phyloP scores from a whole-genome alignment of 2,113 vertebrate genomes.

The Pteropus alecto region DNA sequence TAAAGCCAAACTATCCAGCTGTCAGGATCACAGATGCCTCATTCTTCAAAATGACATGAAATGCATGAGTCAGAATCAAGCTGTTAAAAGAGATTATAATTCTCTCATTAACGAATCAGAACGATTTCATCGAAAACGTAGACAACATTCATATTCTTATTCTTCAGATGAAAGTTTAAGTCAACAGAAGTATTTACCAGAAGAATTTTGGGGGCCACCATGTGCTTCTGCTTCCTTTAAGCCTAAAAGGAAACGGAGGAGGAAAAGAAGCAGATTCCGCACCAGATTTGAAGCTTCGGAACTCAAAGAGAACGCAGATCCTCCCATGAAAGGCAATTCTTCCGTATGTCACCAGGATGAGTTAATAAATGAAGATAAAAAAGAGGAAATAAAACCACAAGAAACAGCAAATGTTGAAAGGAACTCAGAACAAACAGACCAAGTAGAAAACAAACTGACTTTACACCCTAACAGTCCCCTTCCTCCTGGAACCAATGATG shows the following conservation, averaged over 20 bases:
- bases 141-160: conserved; percentile 69
- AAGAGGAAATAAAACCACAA: conserved; percentile 41
- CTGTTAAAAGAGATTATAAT: conserved; percentile 81
- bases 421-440: conserved; percentile 23
- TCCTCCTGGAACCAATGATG: background rate
- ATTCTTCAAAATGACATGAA: conserved; percentile 62
- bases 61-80: conserved; percentile 62
- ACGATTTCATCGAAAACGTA: conserved; percentile 76
- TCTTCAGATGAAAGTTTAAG: conserved; percentile 79
- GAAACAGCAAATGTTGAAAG: background rate
- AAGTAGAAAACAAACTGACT: conserved; percentile 44
- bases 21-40: conserved; percentile 65
- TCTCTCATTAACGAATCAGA: conserved; percentile 77
- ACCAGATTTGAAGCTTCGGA: background rate
- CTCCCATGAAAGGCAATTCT: conserved; percentile 36
- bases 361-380: conserved; percentile 14
- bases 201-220: conserved; percentile 46
- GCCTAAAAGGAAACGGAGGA: conserved; percentile 78
- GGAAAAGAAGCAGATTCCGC: conserved; percentile 66
- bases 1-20: conserved; percentile 55
- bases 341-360: background rate
- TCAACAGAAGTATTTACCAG: conserved; percentile 36
- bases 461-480: background rate
- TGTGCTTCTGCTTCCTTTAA: conserved; percentile 46
- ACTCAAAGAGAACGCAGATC: conserved; percentile 27